Base-by-base conservation (phyloP, 2,888 invertebrate genomes). In the Apamea anceps region DNA sequence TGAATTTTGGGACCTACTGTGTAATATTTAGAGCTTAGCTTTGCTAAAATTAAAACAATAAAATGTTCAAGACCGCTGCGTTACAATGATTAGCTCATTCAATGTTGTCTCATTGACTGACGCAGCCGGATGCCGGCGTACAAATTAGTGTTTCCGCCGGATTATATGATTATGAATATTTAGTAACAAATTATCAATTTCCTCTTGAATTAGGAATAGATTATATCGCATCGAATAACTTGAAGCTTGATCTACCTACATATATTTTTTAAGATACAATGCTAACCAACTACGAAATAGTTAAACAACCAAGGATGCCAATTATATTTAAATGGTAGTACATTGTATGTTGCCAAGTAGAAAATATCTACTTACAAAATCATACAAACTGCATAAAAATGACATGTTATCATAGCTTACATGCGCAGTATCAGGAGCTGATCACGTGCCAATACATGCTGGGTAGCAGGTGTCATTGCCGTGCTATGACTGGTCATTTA, bases 341-440 rank as follows among this genome's bases (percentile, higher is more conserved):
- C 28, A 67, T 60, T 75, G 15, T 72, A 57, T 62, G 25, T 70
- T 45, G 13, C 71, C 72, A 72, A 76, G 71, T 75, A 79, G 73
- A 87, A 75, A 87, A 54, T 72, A 73, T 75, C 68, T 65, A 18
- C 63, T 37, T 72, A 80, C 68, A 75, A 67, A 68, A 45, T 45
- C 68, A 66, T 70, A 74, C 45, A 82, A 88, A 77, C 77, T 77
- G n/a, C 25, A 82, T 45, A 85, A 88, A 88, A 86, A 88, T 81
- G 0, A 62, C 77, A 73, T 72, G 72, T 88, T 83, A 88, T 86
- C 79, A 74, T 51, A 51, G 72, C 51, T 62, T 28, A 67, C n/a
- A 68, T 60, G 67, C 37, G 75, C 75, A 76, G 80, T 76, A 76
- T 85, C 83, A 79, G 77, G 75, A 72, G 54, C 25, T 60, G 62